These are phyloP conservation scores for Crenichthys baileyi DNA, from an alignment of 2,797 vertebrate species.

Conservation along the genomic window DNA sequence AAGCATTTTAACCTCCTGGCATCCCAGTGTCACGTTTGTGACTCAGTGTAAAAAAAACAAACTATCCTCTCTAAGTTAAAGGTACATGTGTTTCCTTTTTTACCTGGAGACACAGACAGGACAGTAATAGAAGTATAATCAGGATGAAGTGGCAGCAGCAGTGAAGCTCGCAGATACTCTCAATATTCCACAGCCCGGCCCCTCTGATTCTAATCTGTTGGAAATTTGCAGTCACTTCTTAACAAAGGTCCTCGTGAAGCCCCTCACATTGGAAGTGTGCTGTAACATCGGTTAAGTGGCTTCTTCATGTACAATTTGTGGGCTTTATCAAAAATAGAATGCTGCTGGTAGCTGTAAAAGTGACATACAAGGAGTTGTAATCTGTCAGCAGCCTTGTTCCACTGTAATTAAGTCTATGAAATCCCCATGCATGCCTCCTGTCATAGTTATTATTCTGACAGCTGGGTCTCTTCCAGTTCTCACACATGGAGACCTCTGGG, in stretches of 20 bases:
- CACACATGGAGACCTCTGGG: slow-evolving; percentile 12
- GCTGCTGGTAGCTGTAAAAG: slow-evolving; percentile 34
- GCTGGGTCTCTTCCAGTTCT: slow-evolving; percentile 11
- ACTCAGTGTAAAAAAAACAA: slow-evolving; percentile 3
- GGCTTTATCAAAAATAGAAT: slow-evolving; percentile 37
- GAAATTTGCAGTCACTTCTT: slow-evolving; percentile 53
- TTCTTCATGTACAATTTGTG: slow-evolving; percentile 47
- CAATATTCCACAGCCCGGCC: slow-evolving; percentile 59
- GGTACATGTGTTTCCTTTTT: slow-evolving; percentile 54
- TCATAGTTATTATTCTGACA: slow-evolving; percentile 31
- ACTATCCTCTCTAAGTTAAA: slow-evolving; percentile 40
- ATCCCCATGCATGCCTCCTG: slow-evolving; percentile 34
- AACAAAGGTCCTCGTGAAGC: slow-evolving; percentile 42
- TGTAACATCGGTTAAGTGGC: slow-evolving; percentile 42
- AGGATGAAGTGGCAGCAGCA: slow-evolving; percentile 44
- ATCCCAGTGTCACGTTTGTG: slow-evolving; percentile 26
- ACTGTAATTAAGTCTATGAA: slow-evolving; percentile 45
- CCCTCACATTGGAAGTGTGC: slow-evolving; percentile 41
- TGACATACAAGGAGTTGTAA: slow-evolving; percentile 32
- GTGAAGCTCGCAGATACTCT: slow-evolving; percentile 44
- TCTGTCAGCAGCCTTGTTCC: slow-evolving; percentile 42
- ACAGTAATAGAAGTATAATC: neutral
- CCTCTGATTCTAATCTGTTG: slow-evolving; percentile 61
- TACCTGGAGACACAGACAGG: slow-evolving; percentile 3
- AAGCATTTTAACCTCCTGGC: slow-evolving; percentile 8